These are phyloP conservation scores for Macroramphosus scolopax DNA, from an alignment of 2,797 vertebrate genomes.

Conservation along the genomic window DNA sequence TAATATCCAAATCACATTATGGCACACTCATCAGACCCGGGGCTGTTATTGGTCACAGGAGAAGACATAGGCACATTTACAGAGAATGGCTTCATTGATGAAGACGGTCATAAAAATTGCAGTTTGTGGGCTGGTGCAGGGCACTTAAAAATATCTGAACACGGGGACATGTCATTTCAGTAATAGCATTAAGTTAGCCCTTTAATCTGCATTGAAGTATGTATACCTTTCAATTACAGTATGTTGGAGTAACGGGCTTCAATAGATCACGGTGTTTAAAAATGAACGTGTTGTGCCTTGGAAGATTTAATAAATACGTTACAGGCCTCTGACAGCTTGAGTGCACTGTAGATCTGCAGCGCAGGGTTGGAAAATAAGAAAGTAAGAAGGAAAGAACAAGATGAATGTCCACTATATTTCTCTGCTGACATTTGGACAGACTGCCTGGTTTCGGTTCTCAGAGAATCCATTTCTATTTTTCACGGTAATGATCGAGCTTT, in stretches of 20 bases:
- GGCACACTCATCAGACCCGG: constrained; percentile 59
- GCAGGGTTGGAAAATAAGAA: background rate
- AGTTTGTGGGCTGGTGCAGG: constrained; percentile 40
- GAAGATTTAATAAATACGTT: background rate
- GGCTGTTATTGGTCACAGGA: constrained; percentile 71
- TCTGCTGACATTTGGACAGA: constrained; percentile 22
- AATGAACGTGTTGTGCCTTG: background rate
- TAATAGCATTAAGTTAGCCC: constrained; percentile 66
- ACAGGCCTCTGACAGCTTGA: constrained; percentile 17
- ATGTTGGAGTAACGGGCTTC: constrained; percentile 51
- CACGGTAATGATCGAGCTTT: constrained; percentile 36
- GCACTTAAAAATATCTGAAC: constrained; percentile 66
- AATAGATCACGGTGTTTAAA: constrained; percentile 59
- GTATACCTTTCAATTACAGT: constrained; percentile 75
- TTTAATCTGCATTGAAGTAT: constrained; percentile 72
- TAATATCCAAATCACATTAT: constrained; percentile 72
- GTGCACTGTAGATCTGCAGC: background rate
- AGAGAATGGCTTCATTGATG: constrained; percentile 77
- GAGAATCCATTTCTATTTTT: constrained; percentile 36
- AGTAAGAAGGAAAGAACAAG: constrained; percentile 2
- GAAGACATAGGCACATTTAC: constrained; percentile 69
- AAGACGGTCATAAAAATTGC: constrained; percentile 70
- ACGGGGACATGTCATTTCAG: constrained; percentile 60
- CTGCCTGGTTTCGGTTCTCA: constrained; percentile 22
- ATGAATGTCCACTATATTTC: constrained; percentile 6